Conservation (phyloP, 2,797 vertebrate species). For the Acanthiza pusilla region DNA sequence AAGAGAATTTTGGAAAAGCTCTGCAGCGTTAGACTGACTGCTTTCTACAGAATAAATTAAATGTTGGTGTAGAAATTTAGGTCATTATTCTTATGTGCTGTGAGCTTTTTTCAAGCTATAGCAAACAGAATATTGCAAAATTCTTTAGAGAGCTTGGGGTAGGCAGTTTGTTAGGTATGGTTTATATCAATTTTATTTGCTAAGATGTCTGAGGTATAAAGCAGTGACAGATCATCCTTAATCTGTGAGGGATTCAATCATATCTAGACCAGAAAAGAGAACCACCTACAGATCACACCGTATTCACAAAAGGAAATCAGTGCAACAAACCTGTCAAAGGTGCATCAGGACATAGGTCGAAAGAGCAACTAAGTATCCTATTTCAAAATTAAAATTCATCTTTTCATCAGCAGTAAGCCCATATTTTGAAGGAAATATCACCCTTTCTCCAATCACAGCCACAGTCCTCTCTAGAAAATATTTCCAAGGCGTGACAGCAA, state of each 20-base stretch:
- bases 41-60: background rate
- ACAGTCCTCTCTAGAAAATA: background rate
- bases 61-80: background rate
- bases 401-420: background rate
- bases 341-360: background rate
- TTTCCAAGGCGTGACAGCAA: background rate
- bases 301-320: background rate
- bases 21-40: background rate
- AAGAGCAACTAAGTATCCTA: background rate
- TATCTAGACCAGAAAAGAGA: background rate
- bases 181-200: background rate
- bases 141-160: background rate
- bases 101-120: background rate
- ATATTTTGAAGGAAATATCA: background rate
- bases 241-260: background rate
- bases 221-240: background rate
- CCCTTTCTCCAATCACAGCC: background rate
- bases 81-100: background rate
- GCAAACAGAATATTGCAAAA: background rate
- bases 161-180: background rate
- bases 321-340: background rate
- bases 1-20: background rate
- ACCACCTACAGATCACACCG: background rate
- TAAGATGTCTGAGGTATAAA: background rate
- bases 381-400: background rate